Evolutionary conservation across 2,888 invertebrate genomes (phyloP), one percentile per base, ranked within the genome.

Genomic region (Patella pellucida): DNA sequence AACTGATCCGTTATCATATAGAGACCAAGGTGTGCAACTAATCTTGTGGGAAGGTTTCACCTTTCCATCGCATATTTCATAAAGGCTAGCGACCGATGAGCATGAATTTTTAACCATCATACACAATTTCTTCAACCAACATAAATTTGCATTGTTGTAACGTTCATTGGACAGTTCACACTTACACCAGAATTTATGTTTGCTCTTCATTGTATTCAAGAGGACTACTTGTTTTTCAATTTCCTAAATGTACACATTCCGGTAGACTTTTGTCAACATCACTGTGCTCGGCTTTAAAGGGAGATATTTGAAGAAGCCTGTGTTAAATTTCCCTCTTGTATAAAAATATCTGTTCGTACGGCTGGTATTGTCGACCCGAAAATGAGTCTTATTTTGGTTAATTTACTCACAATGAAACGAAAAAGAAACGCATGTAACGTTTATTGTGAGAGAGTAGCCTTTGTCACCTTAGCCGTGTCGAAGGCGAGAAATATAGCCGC

Each of bases 211-310:
- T 62, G 19, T 62, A 19, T 62, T 62, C 19, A 62, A 62, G 19
- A 23, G 62, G 62, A 19, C 62, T 62, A 62, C 62, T 62, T 23
- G 73, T 68, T 73, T 68, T 73, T 73, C 73, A 73, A 73, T 73
- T 73, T 73, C 23, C 73, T 51, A 27, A 31, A 68, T 68, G 52
- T 71, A 73, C 73, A 68, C 73, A 73, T n/a, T 52, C 23, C 31
- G 67, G 68, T 52, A 73, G 68, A 27, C 68, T 15, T 73, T 51
- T 52, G 52, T 68, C 68, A 73, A 73, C 73, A 73, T 51, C 68
- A 19, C n/a, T 16, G 52, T 23, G 68, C 68, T 68, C 51, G 19
- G 50, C 68, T n/a, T 41, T 54, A 23, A 62, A 52, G 68, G 73
- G 19, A 19, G 52, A 19, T 68, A 27, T 73, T 68, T 41, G 52